Evolutionary conservation across 2,888 invertebrate genomes (phyloP), one percentile per base, ranked within the genome.

Genomic region (Blastobasis lacticolella): DNA sequence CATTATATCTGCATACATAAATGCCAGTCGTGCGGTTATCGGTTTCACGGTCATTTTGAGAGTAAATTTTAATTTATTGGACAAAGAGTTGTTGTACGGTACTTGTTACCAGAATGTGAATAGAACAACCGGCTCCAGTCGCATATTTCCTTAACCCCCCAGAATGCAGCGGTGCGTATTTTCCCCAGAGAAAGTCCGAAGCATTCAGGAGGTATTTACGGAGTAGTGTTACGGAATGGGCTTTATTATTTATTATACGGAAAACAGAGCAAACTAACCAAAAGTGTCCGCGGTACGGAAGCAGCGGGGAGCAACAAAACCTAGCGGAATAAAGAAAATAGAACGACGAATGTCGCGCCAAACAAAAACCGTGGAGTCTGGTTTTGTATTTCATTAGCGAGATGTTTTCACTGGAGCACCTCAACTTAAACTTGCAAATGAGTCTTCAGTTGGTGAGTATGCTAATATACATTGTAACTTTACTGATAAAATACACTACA

Each of bases 211-310:
- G n/a, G 50, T 52, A 52, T 51, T 53, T 55, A 53, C 50, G 48
- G 49, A 52, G 52, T 48, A 49, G 48, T 52, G 53, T 51, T 36
- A 45, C 41, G 63, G 71, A 73, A 73, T 73, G 68, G 66, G 67
- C 67, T 80, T 81, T 85, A 86, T 86, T 86, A 86, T 87, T 87
- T 87, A 87, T 87, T 81, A 75, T 77, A 78, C 78, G 75, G 76
- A 78, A 85, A 87, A 84, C 83, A 81, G 79, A 84, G 71, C 77
- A 82, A 86, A 87, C 85, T 86, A 86, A 86, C 86, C 84, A 81
- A 84, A 86, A 87, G 80, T 85, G 86, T 84, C 84, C 82, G 75
- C 81, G 76, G 79, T 68, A 75, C 79, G 84, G 83, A 85, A 87
- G 68, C 85, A 78, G 81, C 81, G 78, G 84, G 85, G 76, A 72